phyloP scores from a whole-genome alignment of 2,888 invertebrate species.

The Apocheima hispidaria region DNA sequence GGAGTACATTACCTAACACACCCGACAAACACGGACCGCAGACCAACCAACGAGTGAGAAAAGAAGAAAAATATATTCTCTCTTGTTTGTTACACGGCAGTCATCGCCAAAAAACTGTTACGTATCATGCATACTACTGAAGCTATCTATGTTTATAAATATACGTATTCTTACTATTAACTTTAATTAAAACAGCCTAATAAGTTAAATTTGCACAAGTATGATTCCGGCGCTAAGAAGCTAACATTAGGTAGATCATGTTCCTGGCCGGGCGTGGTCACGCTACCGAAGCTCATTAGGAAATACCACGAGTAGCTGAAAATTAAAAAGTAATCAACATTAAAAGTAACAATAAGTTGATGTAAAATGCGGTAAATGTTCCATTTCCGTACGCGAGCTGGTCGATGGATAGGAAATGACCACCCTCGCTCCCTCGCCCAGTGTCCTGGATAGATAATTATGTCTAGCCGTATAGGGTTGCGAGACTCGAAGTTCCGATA shows the following conservation, averaged over 20 bases:
- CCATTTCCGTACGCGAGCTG: slow-evolving; percentile 36
- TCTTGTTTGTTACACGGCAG: too few species aligned
- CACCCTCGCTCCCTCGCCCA: slow-evolving; percentile 32
- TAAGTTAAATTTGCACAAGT: neutral
- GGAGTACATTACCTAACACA: too few species aligned
- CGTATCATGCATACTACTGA: too few species aligned
- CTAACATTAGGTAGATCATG: slow-evolving; percentile 7
- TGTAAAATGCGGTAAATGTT: slow-evolving; percentile 33
- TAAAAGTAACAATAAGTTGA: slow-evolving; percentile 8
- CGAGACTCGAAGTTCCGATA: slow-evolving; percentile 6
- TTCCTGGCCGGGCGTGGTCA: slow-evolving; percentile 7
- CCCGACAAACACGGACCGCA: too few species aligned
- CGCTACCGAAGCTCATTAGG: slow-evolving; percentile 15
- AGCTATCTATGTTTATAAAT: too few species aligned
- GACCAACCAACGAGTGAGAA: too few species aligned
- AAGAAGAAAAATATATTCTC: too few species aligned
- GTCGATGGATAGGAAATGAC: slow-evolving; percentile 42
- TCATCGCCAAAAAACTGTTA: too few species aligned
- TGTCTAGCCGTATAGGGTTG: slow-evolving; percentile 27
- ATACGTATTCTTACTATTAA: too few species aligned
- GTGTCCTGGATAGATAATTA: slow-evolving; percentile 48
- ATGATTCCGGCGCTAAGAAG: neutral
- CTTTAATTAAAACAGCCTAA: neutral
- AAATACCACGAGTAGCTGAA: slow-evolving; percentile 14
- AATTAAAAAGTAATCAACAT: slow-evolving; percentile 30